Base-by-base conservation (phyloP, 2,113 vertebrate genomes). In the Rostratula benghalensis region DNA sequence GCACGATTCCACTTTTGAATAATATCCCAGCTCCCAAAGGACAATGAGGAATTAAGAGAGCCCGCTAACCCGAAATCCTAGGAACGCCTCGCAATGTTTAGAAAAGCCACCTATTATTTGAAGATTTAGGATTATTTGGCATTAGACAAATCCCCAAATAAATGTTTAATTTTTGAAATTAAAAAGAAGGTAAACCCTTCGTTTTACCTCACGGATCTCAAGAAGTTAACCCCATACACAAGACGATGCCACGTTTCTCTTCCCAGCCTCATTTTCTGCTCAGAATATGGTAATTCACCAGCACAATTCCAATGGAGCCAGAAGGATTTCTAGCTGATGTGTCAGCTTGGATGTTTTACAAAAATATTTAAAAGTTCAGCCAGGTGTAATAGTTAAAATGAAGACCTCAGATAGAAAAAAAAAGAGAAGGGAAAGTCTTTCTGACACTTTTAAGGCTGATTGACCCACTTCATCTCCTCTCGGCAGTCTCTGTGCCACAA, bases 1-100 rank as follows among this genome's bases (percentile, higher is more conserved):
- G 37, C 41, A 51, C 28, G 23, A 91, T 91, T 94, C 70, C 78
- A 80, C 33, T 94, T 83, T 22, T 70, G 53, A 96, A 90, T 37
- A 90, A 87, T 46, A 87, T 3, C 35, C 15, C 65, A 25, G 6
- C 75, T 88, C 56, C 75, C 65, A 68, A 89, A 87, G 39, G 94
- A 91, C 11, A 56, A 50, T 5, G 35, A 87, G 39, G 77, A 91
- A 95, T 70, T 85, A 89, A 71, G 53, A 54, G 23, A 25, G 25
- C 37, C 39, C 3, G n/a, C 19, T 65, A 90, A 70, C 17, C 19
- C 12, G 3, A 91, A 89, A 78, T 35, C 59, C 78, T 46, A 69
- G 23, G 41, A 56, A 78, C 85, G 84, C 11, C 11, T 27, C 13
- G 21, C 3, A 50, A 59, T 41, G 79, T 10, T 90, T 85, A 60